Percentiles rank a stretch among this genome's conserved stretches.
Evolutionary conservation across 2,797 vertebrate genomes (phyloP).

Genomic region (Champsocephalus esox): DNA sequence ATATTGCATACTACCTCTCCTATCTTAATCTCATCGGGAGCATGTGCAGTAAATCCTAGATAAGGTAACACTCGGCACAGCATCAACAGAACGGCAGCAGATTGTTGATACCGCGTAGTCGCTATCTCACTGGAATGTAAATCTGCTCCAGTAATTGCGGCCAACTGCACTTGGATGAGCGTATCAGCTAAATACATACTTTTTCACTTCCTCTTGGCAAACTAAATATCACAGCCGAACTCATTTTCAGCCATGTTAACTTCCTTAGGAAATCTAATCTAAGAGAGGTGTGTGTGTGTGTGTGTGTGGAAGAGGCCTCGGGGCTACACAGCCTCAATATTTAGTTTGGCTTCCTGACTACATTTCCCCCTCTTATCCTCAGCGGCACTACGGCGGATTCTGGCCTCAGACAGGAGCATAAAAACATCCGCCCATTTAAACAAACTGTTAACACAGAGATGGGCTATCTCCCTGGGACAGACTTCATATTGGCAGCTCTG

Average conservation of each 20-base stretch:
- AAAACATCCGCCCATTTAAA: slow-evolving; percentile 82
- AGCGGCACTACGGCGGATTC: slow-evolving; percentile 71
- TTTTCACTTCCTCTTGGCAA: slow-evolving; percentile 64
- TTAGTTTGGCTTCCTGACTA: slow-evolving; percentile 81
- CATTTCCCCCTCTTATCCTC: slow-evolving; percentile 78
- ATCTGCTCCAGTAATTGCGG: slow-evolving; percentile 56
- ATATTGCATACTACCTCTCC: neutral
- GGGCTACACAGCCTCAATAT: slow-evolving; percentile 75
- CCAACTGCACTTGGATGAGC: slow-evolving; percentile 48
- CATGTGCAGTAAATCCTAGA: slow-evolving; percentile 9
- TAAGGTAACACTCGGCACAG: slow-evolving; percentile 16
- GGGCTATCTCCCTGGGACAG: slow-evolving; percentile 71
- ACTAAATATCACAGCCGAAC: slow-evolving; percentile 73
- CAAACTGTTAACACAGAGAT: slow-evolving; percentile 80
- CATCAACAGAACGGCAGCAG: slow-evolving; percentile 30
- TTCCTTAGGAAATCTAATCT: slow-evolving; percentile 76
- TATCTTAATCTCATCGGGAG: slow-evolving; percentile 2
- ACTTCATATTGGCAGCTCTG: slow-evolving; percentile 64
- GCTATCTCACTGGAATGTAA: slow-evolving; percentile 47
- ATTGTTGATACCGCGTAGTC: slow-evolving; percentile 37
- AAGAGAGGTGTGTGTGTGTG: slow-evolving; percentile 73
- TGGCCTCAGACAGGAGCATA: slow-evolving; percentile 73
- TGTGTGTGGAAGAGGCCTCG: slow-evolving; percentile 68
- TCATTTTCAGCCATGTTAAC: slow-evolving; percentile 76
- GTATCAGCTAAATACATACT: slow-evolving; percentile 62